Conservation (phyloP, 2,888 invertebrate species). For the Lamellibrachia satsuma region DNA sequence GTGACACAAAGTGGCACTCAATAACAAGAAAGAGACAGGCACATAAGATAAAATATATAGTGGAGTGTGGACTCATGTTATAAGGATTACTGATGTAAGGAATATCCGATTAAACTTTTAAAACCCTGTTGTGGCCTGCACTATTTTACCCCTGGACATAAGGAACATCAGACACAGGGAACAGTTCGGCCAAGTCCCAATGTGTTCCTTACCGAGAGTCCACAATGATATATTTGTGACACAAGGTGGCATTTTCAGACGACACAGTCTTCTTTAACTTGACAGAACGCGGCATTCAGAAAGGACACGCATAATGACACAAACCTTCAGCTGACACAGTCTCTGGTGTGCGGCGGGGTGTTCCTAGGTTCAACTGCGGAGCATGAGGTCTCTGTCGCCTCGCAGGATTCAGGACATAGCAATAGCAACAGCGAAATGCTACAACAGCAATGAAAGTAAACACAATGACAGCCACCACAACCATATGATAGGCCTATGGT, state of each 20-base stretch:
- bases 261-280: not conserved
- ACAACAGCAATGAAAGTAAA: conserved; percentile 28
- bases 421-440: conserved; percentile 92
- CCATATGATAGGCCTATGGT: not conserved
- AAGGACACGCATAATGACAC: not conserved
- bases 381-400: conserved; percentile 84
- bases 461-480: not conserved
- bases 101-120: too few relatives aligned
- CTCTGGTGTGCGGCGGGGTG: not conserved
- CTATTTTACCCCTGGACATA: too few relatives aligned
- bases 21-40: too few relatives aligned
- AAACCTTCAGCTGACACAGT: not conserved
- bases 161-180: too few relatives aligned
- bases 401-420: conserved; percentile 86
- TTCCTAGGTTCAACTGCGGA: conserved; percentile 66
- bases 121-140: too few relatives aligned
- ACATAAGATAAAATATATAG: too few relatives aligned
- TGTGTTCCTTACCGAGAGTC: too few relatives aligned
- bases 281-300: not conserved
- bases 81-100: too few relatives aligned
- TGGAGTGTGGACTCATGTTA: too few relatives aligned
- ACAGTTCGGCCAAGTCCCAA: too few relatives aligned
- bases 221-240: not conserved
- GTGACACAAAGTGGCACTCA: not conserved
- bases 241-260: not conserved